These are phyloP conservation scores for Hybos culiciformis DNA, from an alignment of 2,888 invertebrate genomes.

Conservation along the genomic window DNA sequence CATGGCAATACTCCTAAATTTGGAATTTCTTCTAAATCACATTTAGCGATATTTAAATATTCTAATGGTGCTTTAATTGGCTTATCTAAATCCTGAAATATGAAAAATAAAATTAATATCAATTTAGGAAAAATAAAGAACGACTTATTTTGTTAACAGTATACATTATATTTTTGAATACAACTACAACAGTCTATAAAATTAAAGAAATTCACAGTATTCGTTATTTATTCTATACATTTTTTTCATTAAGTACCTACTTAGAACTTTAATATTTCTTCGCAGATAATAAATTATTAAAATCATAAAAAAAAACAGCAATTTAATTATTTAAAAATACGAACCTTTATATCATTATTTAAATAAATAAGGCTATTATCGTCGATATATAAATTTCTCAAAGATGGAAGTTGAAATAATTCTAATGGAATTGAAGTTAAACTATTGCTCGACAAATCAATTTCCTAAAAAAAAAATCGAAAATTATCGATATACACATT, in stretches of 20 bases:
- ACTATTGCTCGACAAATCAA: constrained; percentile 35
- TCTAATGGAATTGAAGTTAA: constrained; percentile 31
- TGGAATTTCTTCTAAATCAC: constrained; percentile 44
- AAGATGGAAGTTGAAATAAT: constrained; percentile 41
- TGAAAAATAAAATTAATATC: constrained; percentile 1
- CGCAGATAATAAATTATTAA: neutral
- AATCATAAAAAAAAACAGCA: constrained; percentile 11
- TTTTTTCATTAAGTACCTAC: no score
- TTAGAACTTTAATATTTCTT: no score
- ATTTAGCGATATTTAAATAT: constrained; percentile 45
- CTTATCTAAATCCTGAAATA: constrained; percentile 25
- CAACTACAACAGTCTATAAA: no score
- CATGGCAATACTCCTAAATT: constrained; percentile 44
- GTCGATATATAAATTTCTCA: constrained; percentile 47
- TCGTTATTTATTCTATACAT: no score
- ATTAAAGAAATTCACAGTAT: no score
- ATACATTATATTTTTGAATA: no score
- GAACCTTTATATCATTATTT: constrained; percentile 23
- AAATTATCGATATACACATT: constrained; percentile 4
- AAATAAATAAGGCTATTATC: constrained; percentile 29
- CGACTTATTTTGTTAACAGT: no score
- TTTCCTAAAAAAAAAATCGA: constrained; percentile 24
- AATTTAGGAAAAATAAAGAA: no score
- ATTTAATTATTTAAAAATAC: constrained; percentile 22
- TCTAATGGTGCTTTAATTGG: constrained; percentile 46